Base-by-base conservation (phyloP, 2,888 invertebrate species). In the Caenorhabditis sp. region DNA sequence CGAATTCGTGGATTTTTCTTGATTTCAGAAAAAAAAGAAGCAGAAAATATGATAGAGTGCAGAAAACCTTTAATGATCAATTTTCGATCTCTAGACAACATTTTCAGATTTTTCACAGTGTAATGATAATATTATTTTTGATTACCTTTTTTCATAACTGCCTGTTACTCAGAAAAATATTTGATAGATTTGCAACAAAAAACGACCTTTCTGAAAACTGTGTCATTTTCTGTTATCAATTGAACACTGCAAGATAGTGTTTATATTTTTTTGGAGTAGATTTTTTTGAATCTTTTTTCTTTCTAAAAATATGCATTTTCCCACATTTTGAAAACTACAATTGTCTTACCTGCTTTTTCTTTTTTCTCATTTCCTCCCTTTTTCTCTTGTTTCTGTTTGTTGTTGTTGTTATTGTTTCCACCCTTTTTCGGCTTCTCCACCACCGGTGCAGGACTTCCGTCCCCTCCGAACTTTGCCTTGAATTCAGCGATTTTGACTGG, bases 401-500 rank as follows among this genome's bases (percentile, higher is more conserved):
- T 63, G 23, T 55, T 17, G 10, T 43, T 43, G 3, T 53, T 21
- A 24, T n/a, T n/a, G n/a, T 53, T 12, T 19, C n/a, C 31, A 19
- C 37, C 58, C n/a, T 68, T 68, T 17, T 43, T 43, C 17, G 43
- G 43, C 14, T 43, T 31, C 60, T 58, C 17, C 66, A 51, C 27
- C 5, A 43, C 27, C 27, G 51, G 62, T 17, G 43, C 43, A 5
- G 17, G 55, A 21, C 21, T 49, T 49, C 19, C 23, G 12, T 14
- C 37, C 19, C 76, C 77, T 10, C 76, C 77, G 27, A 78, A 80
- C 53, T 67, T 66, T 1, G 91, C 90, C 81, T 93, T 92, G 27
- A 96, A 89, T 54, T 91, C 91, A 62, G 94, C 93, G 0, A 95
- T 91, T n/a, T 91, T 89, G 0, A 91, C 89, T 5, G 91, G 90